Conservation (phyloP, 2,888 invertebrate genomes). For the Mesochorus sp. region DNA sequence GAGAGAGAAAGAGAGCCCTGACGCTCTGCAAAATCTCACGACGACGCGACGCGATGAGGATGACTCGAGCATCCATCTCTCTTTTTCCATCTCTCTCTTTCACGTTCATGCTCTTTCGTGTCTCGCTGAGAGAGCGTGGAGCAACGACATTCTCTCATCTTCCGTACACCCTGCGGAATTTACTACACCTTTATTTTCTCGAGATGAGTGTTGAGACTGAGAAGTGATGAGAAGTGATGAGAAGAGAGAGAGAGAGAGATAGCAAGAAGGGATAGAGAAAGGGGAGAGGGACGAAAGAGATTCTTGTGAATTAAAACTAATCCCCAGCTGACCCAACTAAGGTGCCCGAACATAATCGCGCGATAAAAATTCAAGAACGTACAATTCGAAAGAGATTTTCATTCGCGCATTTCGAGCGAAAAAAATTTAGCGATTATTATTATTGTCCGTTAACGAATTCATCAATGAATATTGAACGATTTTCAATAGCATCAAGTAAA, state of each 20-base stretch:
- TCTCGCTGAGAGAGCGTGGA: slow-evolving; percentile 37
- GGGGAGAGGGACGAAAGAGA: background rate
- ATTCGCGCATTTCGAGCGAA: background rate
- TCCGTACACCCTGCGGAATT: slow-evolving; percentile 38
- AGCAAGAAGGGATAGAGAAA: background rate
- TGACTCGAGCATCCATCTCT: slow-evolving; percentile 41
- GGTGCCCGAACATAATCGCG: background rate
- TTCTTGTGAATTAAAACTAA: slow-evolving; percentile 38
- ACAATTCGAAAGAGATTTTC: background rate
- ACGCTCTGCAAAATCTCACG: slow-evolving; percentile 51
- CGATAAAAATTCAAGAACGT: background rate
- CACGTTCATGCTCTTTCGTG: slow-evolving; percentile 23
- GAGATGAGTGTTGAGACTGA: slow-evolving; percentile 1
- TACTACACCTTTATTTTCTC: slow-evolving; percentile 48
- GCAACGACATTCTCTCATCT: slow-evolving; percentile 54
- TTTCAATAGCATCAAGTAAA: background rate
- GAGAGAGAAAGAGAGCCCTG: slow-evolving; percentile 32
- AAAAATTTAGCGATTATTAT: background rate
- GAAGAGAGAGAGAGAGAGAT: background rate
- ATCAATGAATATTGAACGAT: background rate
- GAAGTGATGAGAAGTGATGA: background rate
- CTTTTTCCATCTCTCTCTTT: slow-evolving; percentile 33
- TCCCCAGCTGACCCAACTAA: slow-evolving; percentile 22
- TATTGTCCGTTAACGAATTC: background rate
- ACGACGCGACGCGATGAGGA: slow-evolving; percentile 45